Percentiles rank a stretch among this genome's conserved stretches.
Conservation (phyloP, 2,113 vertebrate species). For the Tonatia bakeri region DNA sequence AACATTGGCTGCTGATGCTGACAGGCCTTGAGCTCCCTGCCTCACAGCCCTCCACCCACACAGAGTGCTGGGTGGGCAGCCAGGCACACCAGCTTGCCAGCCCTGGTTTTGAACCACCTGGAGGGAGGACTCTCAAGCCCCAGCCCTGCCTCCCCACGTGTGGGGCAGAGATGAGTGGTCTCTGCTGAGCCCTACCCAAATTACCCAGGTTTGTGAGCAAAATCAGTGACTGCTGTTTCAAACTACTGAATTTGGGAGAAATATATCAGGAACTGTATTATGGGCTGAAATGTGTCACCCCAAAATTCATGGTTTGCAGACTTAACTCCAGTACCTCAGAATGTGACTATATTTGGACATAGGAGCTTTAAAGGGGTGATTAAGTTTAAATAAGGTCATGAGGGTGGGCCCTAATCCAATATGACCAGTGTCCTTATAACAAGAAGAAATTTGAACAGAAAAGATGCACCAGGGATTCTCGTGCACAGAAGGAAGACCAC, state of each 20-base stretch:
- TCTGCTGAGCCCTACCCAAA: neutral
- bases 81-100: neutral
- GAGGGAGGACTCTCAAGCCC: neutral
- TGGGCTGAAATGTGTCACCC: neutral
- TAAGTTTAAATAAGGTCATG: neutral
- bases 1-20: rapidly evolving
- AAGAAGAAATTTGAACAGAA: neutral
- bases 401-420: neutral
- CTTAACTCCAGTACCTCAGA: neutral
- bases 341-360: neutral
- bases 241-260: neutral
- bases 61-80: too few species aligned
- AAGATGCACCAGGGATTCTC: neutral
- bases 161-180: neutral
- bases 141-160: neutral
- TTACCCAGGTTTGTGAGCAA: neutral
- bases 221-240: neutral
- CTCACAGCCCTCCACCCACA: neutral
- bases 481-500: neutral
- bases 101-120: rapidly evolving
- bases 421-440: neutral
- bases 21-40: neutral
- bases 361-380: neutral
- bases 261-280: neutral
- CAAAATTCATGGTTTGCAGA: neutral